phyloP scores from a whole-genome alignment of 2,113 vertebrate genomes.

The Toxotes jaculatrix region DNA sequence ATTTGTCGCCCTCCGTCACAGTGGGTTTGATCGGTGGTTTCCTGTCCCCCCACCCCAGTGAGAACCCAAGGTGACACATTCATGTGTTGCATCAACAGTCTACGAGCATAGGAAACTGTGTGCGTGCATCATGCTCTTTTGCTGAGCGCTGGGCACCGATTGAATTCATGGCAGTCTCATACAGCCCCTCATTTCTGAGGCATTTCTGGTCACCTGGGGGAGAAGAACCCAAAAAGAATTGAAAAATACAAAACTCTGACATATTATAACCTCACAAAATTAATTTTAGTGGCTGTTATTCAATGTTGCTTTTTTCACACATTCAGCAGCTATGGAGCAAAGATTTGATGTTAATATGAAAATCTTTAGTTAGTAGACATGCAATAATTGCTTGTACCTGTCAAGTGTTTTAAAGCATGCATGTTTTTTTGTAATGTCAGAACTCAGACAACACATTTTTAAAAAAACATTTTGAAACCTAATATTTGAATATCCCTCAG shows the following conservation, averaged over 20 bases:
- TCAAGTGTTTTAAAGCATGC: background rate
- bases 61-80: conserved; percentile 51
- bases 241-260: no score
- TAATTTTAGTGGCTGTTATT: background rate
- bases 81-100: conserved; percentile 41
- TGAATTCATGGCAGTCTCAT: background rate
- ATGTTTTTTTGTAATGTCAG: background rate
- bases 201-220: no score
- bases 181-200: background rate
- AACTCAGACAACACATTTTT: background rate
- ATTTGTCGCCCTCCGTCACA: conserved; percentile 23
- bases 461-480: background rate
- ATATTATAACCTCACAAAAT: no score
- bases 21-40: conserved; percentile 54
- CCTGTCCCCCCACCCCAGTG: background rate
- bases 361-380: no score
- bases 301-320: background rate
- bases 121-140: background rate
- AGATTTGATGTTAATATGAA: no score
- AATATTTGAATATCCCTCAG: background rate
- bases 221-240: background rate
- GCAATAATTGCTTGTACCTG: background rate
- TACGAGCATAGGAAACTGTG: conserved; percentile 9
- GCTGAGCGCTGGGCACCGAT: background rate
- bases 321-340: background rate